A percentile compares a stretch with the other conserved stretches of the same genome.
phyloP scores from a whole-genome alignment of 2,888 invertebrate genomes.

The Andrena chrysosceles region DNA sequence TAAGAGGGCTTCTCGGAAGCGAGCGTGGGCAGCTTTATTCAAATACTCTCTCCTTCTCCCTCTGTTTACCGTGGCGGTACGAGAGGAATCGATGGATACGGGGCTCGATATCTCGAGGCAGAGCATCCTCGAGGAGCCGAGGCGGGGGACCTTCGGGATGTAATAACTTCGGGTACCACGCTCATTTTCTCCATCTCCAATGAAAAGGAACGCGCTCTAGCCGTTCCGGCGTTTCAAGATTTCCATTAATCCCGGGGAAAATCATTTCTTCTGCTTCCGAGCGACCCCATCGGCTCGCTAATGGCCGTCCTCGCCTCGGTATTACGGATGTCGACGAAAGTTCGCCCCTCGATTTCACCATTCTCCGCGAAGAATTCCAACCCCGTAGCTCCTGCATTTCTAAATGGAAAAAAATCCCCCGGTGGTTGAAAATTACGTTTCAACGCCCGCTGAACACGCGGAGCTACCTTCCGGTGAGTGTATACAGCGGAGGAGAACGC shows the following conservation, averaged over 20 bases:
- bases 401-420: neutral
- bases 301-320: neutral
- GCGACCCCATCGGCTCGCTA: neutral
- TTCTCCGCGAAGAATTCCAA: neutral
- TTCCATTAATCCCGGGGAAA: slow-evolving; percentile 18
- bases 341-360: neutral
- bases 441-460: too few relatives aligned
- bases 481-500: too few relatives aligned
- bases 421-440: too few relatives aligned
- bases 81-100: slow-evolving; percentile 41
- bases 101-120: slow-evolving; percentile 14
- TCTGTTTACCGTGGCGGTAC: neutral
- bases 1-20: slow-evolving; percentile 49
- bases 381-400: neutral
- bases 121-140: neutral
- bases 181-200: neutral
- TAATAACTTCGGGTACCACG: neutral
- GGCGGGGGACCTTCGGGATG: neutral
- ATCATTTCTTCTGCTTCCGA: neutral
- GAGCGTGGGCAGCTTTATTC: slow-evolving; percentile 57
- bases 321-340: neutral
- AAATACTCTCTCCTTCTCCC: slow-evolving; percentile 12
- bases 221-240: neutral
- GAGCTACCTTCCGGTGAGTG: too few relatives aligned
- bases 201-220: neutral